These are phyloP conservation scores for Brevipalpus yothersi DNA, from an alignment of 1,140 invertebrate species.

Conservation along the genomic window DNA sequence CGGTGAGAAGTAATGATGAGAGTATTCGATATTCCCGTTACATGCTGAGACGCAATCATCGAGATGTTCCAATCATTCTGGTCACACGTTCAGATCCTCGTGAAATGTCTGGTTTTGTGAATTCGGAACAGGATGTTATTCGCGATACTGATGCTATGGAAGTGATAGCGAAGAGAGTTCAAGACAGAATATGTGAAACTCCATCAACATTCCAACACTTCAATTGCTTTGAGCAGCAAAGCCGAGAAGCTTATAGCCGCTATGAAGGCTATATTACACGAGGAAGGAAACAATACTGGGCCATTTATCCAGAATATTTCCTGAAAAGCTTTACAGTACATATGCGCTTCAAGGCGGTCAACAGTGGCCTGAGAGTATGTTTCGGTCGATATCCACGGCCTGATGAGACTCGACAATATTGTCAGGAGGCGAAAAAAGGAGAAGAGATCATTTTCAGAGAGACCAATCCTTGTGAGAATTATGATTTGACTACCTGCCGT, in stretches of 20 bases:
- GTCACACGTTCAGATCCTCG: not conserved
- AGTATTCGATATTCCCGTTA: not conserved
- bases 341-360: not conserved
- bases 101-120: not conserved
- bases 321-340: not conserved
- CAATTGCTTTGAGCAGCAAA: not conserved
- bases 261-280: constrained; percentile 4
- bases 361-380: not conserved
- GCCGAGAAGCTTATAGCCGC: not conserved
- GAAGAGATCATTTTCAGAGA: not conserved
- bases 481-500: not conserved
- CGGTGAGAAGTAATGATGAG: not conserved
- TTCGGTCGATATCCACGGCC: not conserved
- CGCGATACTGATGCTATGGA: not conserved
- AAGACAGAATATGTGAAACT: constrained; percentile 6
- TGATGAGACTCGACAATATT: not conserved
- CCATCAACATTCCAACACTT: constrained; percentile 7
- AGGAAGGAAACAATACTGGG: constrained; percentile 5
- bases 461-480: not conserved
- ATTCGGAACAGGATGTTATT: not conserved
- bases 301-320: constrained; percentile 10
- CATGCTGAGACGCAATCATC: not conserved
- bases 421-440: not conserved
- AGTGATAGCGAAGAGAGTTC: not conserved
- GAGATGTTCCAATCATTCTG: not conserved